Evolutionary conservation across 2,113 vertebrate species (phyloP).

Genomic region (Erythrolamprus reginae): DNA sequence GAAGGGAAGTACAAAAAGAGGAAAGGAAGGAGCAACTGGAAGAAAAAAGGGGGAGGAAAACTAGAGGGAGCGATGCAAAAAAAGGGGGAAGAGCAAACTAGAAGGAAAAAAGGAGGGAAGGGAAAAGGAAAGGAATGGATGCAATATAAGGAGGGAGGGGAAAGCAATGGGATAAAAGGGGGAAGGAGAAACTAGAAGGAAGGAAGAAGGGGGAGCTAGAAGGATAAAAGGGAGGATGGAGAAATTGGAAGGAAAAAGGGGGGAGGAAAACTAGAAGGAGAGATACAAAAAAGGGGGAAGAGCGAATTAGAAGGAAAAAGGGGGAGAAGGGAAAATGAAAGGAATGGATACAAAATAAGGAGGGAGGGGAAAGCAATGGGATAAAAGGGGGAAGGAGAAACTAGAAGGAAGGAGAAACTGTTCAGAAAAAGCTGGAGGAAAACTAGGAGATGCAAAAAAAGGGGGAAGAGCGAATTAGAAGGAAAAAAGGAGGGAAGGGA

Average conservation of each 20-base stretch:
- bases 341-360: neutral
- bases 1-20: neutral
- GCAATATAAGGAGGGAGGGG: neutral
- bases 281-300: too few species aligned
- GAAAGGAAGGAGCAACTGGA: neutral
- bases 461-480: too few species aligned
- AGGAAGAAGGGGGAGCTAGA: neutral
- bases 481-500: neutral
- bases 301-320: too few species aligned
- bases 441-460: neutral
- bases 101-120: neutral
- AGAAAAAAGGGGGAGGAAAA: neutral
- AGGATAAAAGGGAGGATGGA: too few species aligned
- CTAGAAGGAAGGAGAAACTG: too few species aligned
- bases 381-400: neutral
- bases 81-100: neutral
- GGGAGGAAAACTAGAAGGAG: neutral
- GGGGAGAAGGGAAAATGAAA: neutral
- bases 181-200: neutral
- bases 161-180: neutral
- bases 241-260: neutral
- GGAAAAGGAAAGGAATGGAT: neutral
- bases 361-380: neutral
- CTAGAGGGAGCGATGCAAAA: too few species aligned
- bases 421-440: too few species aligned